Base-by-base conservation (phyloP, 2,797 vertebrate species). In the Sandelia bainsii region DNA sequence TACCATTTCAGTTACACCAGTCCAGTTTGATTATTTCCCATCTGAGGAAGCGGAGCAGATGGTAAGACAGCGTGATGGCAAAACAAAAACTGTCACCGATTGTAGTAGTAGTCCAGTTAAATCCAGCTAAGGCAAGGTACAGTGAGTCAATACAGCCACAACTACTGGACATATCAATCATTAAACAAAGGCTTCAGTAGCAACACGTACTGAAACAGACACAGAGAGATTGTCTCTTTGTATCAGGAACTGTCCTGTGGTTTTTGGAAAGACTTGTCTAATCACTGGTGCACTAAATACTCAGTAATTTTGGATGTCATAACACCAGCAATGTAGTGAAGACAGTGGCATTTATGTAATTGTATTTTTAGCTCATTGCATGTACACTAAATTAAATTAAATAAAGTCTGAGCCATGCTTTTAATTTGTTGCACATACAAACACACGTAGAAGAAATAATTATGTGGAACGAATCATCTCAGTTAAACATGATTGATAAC, bases 151-250 rank as follows among this genome's bases (percentile, higher is more conserved):
- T 61, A 75, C 57, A 60, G 60, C n/a, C 42, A 45, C 44, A 50
- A 34, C 45, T 52, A 23, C 45, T n/a, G 57, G 34, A 58, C 19
- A 1, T 27, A 72, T 89, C 57, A 92, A 88, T 90, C 73, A 90
- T 90, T 91, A 53, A 86, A 85, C 59, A 63, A 51, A 69, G 8
- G 19, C 29, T 64, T 19, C 16, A 27, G 11, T 48, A n/a, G 42
- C 13, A 60, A 16, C 11, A 22, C 14, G 42, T 45, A 2, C 25
- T 25, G 34, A 34, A 5, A 34, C 34, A 62, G 5, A 20, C 29
- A 42, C 6, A 14, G 4, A 37, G 12, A 42, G n/a, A 22, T 11
- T 37, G 32, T 1, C 49, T 22, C 56, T 45, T 44, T 20, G 37
- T 34, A 3, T 59, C 10, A 29, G 27, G 20, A 70, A 44, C 54